Evolutionary conservation across 2,888 invertebrate species (phyloP).

Genomic region (Drosophila peninsularis): DNA sequence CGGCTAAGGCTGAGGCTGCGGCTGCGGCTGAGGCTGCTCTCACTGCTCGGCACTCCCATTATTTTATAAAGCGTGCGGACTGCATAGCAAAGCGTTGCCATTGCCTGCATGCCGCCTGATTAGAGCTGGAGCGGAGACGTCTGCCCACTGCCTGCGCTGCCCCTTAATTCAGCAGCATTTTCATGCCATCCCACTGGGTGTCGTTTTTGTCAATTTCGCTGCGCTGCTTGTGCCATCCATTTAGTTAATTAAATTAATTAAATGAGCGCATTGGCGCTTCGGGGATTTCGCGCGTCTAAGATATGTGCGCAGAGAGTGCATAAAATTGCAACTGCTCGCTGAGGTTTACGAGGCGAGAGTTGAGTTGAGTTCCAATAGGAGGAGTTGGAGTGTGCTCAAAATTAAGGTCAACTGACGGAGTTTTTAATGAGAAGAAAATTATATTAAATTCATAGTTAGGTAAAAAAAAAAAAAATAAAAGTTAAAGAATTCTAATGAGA

Average conservation of each 20-base stretch:
- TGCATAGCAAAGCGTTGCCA: constrained; percentile 80
- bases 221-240: constrained; percentile 52
- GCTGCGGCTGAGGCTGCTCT: neutral
- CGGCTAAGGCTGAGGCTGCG: neutral
- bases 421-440: neutral
- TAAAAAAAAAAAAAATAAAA: too few relatives aligned
- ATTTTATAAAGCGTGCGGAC: constrained; percentile 81
- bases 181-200: constrained; percentile 55
- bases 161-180: constrained; percentile 38
- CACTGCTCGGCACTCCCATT: constrained; percentile 52
- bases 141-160: constrained; percentile 2
- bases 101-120: constrained; percentile 78
- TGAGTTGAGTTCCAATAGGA: neutral
- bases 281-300: constrained; percentile 56
- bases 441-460: too few relatives aligned
- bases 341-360: neutral
- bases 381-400: too few relatives aligned
- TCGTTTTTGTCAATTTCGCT: constrained; percentile 46
- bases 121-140: constrained; percentile 40
- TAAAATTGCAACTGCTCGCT: constrained; percentile 26
- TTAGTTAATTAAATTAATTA: constrained; percentile 79
- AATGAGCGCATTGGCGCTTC: constrained; percentile 67
- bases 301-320: constrained; percentile 49
- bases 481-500: too few relatives aligned
- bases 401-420: neutral